These are phyloP conservation scores for Alexandromys fortis DNA, from an alignment of 2,113 vertebrate genomes.

Conservation along the genomic window DNA sequence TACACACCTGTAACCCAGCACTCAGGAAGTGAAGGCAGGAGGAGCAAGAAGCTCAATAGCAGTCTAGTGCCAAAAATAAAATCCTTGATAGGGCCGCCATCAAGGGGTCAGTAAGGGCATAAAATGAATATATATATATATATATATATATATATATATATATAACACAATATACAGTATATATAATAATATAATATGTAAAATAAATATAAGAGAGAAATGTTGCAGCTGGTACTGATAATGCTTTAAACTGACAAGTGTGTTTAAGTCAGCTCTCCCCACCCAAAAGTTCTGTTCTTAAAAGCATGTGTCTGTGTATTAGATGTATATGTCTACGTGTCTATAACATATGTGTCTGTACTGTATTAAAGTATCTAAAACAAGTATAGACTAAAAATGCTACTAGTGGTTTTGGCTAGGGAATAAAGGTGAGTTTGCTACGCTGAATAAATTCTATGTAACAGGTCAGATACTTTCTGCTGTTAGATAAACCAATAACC, in stretches of 20 bases:
- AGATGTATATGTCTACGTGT: neutral
- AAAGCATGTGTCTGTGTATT: neutral
- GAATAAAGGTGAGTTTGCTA: constrained; percentile 53
- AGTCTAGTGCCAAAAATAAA: neutral
- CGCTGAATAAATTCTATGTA: constrained; percentile 22
- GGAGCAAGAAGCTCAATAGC: neutral
- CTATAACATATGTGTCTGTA: neutral
- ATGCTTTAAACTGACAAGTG: constrained; percentile 34
- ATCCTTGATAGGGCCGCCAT: neutral
- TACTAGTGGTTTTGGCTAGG: constrained; percentile 14
- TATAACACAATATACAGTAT: neutral
- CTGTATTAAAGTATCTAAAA: constrained; percentile 15
- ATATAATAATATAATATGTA: neutral
- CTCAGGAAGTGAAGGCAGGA: neutral
- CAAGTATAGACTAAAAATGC: constrained; percentile 12
- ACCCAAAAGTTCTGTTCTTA: neutral
- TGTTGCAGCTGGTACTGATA: neutral
- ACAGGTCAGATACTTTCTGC: constrained; percentile 34
- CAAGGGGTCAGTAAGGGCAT: neutral
- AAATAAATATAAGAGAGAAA: constrained; percentile 20
- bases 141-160: no score
- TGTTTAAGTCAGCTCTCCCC: constrained; percentile 44
- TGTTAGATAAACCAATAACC: constrained; percentile 63
- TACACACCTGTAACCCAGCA: neutral
- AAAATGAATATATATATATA: neutral